phyloP scores from a whole-genome alignment of 1,140 invertebrate genomes.

The Diabrotica undecimpunctata region DNA sequence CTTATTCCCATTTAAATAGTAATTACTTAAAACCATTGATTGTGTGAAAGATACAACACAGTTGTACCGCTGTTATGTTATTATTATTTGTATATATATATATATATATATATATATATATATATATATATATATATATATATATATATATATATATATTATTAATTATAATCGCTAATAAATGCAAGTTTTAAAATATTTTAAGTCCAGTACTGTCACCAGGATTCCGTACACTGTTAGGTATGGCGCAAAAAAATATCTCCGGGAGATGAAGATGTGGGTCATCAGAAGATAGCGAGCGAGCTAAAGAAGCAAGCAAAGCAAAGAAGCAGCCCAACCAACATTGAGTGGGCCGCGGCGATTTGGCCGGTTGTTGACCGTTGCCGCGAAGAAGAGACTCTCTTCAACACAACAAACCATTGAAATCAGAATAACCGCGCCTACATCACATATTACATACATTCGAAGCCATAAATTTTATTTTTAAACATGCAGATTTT shows the following conservation, averaged over 20 bases:
- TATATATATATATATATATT: too few species aligned
- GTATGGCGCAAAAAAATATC: constrained; percentile 19
- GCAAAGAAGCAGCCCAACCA: not conserved
- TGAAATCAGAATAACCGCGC: too few species aligned
- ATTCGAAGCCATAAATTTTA: too few species aligned
- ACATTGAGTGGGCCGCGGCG: constrained; percentile 9
- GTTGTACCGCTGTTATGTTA: too few species aligned
- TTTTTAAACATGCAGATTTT: too few species aligned
- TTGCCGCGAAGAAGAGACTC: not conserved
- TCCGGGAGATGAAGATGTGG: constrained; percentile 15
- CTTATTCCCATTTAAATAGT: too few species aligned
- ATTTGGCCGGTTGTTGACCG: constrained; percentile 22
- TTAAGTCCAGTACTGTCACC: not conserved
- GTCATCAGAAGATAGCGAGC: constrained; percentile 18
- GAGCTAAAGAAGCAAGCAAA: not conserved
- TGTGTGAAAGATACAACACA: too few species aligned
- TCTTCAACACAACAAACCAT: not conserved
- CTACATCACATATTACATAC: not conserved
- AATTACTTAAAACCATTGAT: too few species aligned
- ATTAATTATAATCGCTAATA: too few species aligned
- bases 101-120: too few species aligned
- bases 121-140: too few species aligned
- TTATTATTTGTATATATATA: too few species aligned
- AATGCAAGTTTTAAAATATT: not conserved
- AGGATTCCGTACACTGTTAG: constrained; percentile 18